phyloP scores from a whole-genome alignment of 2,888 invertebrate genomes.

The Patella ulyssiponensis region DNA sequence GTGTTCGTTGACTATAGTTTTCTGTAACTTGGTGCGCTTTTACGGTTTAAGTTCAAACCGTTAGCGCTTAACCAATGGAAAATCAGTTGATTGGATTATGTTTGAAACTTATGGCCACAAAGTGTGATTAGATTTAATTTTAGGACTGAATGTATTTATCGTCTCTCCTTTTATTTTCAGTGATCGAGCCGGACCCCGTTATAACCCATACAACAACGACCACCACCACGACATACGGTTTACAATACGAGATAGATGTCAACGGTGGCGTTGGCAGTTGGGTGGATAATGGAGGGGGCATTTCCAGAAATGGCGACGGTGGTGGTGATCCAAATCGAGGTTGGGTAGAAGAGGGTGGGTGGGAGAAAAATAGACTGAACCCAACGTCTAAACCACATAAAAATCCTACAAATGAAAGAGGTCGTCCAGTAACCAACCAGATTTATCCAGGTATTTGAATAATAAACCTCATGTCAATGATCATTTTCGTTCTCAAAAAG shows the following conservation, averaged over 20 bases:
- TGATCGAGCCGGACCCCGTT: not conserved
- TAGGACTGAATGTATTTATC: no score
- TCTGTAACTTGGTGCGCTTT: no score
- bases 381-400: not conserved
- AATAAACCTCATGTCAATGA: no score
- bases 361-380: slow-evolving; percentile 1
- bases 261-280: not conserved
- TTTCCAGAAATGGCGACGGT: not conserved
- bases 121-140: no score
- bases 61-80: no score
- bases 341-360: not conserved
- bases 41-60: no score
- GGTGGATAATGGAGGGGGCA: not conserved
- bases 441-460: not conserved
- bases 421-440: not conserved
- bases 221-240: not conserved
- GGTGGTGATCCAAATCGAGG: not conserved
- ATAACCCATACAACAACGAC: not conserved
- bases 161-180: not conserved
- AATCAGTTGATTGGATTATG: no score
- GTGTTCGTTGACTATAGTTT: no score
- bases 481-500: no score
- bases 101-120: no score
- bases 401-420: not conserved
- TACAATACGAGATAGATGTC: not conserved